Conservation (phyloP, 2,113 vertebrate species). For the Pimephales promelas region DNA sequence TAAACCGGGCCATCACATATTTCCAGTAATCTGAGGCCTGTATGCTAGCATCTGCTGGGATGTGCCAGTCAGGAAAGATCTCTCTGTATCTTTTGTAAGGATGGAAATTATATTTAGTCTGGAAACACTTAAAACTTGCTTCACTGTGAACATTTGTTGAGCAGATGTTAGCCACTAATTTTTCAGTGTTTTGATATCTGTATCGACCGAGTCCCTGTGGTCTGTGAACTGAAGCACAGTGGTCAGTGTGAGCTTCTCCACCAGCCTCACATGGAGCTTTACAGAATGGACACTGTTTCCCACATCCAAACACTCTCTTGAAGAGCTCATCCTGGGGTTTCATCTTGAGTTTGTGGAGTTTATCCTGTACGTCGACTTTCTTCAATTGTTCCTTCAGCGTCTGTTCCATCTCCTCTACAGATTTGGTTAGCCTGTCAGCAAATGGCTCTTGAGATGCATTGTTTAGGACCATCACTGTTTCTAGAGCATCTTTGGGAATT, state of each 20-base stretch:
- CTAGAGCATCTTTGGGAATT: constrained; percentile 62
- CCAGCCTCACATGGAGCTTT: constrained; percentile 70
- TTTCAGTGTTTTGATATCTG: fast-evolving
- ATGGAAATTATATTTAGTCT: fast-evolving
- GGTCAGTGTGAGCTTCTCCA: constrained; percentile 59
- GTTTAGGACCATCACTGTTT: constrained; percentile 61
- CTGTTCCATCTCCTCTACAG: constrained; percentile 54
- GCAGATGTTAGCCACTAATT: constrained; percentile 56
- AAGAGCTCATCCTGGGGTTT: constrained; percentile 67
- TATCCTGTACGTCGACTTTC: background rate
- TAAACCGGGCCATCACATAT: constrained; percentile 66
- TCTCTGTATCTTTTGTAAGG: constrained; percentile 64
- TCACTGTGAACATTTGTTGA: constrained; percentile 49
- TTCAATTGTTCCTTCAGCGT: constrained; percentile 23
- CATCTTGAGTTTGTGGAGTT: constrained; percentile 44
- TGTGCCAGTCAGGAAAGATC: constrained; percentile 68
- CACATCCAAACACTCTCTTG: constrained; percentile 71
- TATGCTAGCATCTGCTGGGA: constrained; percentile 67
- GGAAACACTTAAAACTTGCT: fast-evolving
- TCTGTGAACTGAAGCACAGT: constrained; percentile 64
- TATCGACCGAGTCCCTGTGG: constrained; percentile 26
- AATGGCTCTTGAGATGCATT: constrained; percentile 55
- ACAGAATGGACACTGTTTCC: constrained; percentile 75
- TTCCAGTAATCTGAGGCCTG: constrained; percentile 75
- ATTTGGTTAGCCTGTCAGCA: constrained; percentile 51